Conservation (phyloP, 2,888 invertebrate species). For the Drosophila trichaetosa region DNA sequence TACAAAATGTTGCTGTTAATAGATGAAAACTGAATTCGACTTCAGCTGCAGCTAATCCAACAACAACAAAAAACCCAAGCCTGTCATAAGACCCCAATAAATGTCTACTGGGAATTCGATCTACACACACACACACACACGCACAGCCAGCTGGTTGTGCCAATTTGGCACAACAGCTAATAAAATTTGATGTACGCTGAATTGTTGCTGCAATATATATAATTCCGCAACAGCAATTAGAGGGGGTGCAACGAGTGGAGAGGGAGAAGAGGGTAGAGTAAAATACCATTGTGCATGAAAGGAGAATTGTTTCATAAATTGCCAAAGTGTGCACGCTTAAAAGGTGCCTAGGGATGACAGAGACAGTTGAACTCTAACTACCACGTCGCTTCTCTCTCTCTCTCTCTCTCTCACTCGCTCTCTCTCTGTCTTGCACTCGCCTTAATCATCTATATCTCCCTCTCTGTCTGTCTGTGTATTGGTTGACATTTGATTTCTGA, state of each 20-base stretch:
- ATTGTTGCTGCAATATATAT: constrained; percentile 7
- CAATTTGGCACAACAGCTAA: constrained; percentile 54
- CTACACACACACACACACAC: constrained; percentile 4
- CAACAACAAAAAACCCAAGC: neutral
- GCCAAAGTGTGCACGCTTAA: constrained; percentile 50
- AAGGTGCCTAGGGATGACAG: constrained; percentile 45
- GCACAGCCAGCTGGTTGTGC: constrained; percentile 7
- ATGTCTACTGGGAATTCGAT: constrained; percentile 14
- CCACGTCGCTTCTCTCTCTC: neutral
- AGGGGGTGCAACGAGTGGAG: constrained; percentile 12
- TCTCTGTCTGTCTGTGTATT: constrained; percentile 14
- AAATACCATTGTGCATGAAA: neutral
- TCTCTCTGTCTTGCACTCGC: neutral
- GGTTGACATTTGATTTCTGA: constrained; percentile 75
- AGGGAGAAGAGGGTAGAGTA: neutral
- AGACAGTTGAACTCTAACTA: neutral
- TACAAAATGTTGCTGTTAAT: constrained; percentile 18
- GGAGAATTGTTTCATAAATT: constrained; percentile 45
- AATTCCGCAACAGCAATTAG: constrained; percentile 49
- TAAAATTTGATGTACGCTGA: constrained; percentile 41
- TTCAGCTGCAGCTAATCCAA: constrained; percentile 7
- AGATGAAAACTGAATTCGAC: constrained; percentile 20
- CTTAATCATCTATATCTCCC: neutral
- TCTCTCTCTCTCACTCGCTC: neutral
- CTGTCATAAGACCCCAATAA: constrained; percentile 22